Conservation (phyloP, 2,888 invertebrate species). For the Timema podura region DNA sequence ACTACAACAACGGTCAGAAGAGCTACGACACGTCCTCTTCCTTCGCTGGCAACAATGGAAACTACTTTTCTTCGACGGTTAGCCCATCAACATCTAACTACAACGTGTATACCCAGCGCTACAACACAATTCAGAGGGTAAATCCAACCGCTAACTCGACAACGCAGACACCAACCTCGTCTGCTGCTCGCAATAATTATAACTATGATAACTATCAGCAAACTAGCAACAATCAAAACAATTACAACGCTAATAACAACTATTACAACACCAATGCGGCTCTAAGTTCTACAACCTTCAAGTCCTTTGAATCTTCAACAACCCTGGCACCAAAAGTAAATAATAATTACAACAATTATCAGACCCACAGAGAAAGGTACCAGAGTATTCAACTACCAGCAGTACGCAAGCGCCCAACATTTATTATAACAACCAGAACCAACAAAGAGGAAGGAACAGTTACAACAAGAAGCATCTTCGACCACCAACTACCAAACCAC, state of each 20-base stretch:
- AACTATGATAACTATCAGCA: slow-evolving; percentile 13
- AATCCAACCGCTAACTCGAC: slow-evolving; percentile 14
- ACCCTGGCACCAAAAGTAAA: slow-evolving; percentile 26
- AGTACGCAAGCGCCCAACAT: neutral
- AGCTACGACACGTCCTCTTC: slow-evolving; percentile 41
- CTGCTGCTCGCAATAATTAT: neutral
- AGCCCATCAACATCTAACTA: neutral
- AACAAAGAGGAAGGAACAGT: neutral
- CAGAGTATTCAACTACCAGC: neutral
- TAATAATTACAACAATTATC: slow-evolving; percentile 28
- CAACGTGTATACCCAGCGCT: slow-evolving; percentile 26
- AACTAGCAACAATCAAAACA: slow-evolving; percentile 15
- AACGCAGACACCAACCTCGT: slow-evolving; percentile 7
- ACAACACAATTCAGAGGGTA: slow-evolving; percentile 27
- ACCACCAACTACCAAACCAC: slow-evolving; percentile 26
- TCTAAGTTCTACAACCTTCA: slow-evolving; percentile 16
- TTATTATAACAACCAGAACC: neutral
- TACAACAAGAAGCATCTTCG: slow-evolving; percentile 18
- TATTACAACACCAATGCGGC: slow-evolving; percentile 18
- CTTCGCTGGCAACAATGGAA: slow-evolving; percentile 8
- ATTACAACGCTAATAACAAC: slow-evolving; percentile 22
- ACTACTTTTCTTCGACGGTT: slow-evolving; percentile 2
- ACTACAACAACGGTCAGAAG: slow-evolving; percentile 42
- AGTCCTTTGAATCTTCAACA: slow-evolving; percentile 20
- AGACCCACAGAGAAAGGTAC: slow-evolving; percentile 24